phyloP scores from a whole-genome alignment of 2,888 invertebrate genomes.

The Liodrosophila aerea region DNA sequence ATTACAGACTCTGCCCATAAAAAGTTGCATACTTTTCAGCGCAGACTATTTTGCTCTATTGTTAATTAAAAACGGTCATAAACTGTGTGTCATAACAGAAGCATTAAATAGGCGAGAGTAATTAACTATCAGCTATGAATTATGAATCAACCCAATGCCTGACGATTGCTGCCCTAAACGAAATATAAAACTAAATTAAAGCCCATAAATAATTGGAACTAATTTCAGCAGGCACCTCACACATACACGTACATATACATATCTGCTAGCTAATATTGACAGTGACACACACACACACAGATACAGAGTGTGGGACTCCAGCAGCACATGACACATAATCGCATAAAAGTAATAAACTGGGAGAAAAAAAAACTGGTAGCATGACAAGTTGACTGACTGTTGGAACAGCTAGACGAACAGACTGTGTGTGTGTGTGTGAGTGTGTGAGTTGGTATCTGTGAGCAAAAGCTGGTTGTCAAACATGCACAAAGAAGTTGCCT shows the following conservation, averaged over 20 bases:
- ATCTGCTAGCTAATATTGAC: constrained; percentile 60
- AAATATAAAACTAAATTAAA: constrained; percentile 26
- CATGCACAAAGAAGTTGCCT: constrained; percentile 37
- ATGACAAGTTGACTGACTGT: constrained; percentile 24
- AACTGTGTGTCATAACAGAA: constrained; percentile 1
- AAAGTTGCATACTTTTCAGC: background rate
- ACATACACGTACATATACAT: background rate
- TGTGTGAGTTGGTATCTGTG: constrained; percentile 5
- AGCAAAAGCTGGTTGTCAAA: constrained; percentile 25
- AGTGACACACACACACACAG: constrained; percentile 53
- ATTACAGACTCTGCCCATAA: no score
- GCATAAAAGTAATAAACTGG: constrained; percentile 75
- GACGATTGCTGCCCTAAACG: constrained; percentile 6
- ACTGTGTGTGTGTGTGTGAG: constrained; percentile 14
- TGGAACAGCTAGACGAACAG: no score
- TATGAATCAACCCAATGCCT: constrained; percentile 16
- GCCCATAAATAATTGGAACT: constrained; percentile 71
- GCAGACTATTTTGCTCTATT: no score
- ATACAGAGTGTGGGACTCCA: constrained; percentile 19
- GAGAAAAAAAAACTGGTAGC: constrained; percentile 47
- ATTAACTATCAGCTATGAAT: constrained; percentile 18
- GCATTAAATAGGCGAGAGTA: constrained; percentile 8
- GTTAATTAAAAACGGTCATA: background rate
- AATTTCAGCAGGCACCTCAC: constrained; percentile 46
- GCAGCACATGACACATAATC: constrained; percentile 64